Conservation (phyloP, 2,888 invertebrate genomes). For the Onchidella celtica region DNA sequence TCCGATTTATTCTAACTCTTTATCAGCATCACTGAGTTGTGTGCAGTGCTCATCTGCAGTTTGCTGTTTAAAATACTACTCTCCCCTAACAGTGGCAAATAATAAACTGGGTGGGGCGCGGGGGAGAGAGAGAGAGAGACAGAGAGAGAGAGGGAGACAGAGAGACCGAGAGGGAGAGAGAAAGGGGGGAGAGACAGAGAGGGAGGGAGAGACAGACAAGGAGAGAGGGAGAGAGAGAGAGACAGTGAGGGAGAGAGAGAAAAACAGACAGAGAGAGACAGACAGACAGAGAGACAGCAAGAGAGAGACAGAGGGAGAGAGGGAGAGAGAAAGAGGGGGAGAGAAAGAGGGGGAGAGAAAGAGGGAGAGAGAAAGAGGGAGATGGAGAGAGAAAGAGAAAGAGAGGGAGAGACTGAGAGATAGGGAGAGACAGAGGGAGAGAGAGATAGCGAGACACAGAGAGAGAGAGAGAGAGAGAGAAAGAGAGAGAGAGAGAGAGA, state of each 20-base stretch:
- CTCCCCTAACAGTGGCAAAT: not conserved
- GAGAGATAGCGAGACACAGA: too few relatives aligned
- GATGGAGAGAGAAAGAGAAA: too few relatives aligned
- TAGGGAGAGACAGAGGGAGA: too few relatives aligned
- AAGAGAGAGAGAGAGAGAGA: not conserved
- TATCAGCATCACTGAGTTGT: too few relatives aligned
- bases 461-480: not conserved
- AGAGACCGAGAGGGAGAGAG: not conserved
- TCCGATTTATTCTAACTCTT: too few relatives aligned
- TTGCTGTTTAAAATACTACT: too few relatives aligned
- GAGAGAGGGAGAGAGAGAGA: not conserved
- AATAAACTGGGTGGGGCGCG: not conserved
- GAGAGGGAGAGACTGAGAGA: too few relatives aligned
- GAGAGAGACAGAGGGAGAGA: too few relatives aligned
- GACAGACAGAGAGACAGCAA: too few relatives aligned
- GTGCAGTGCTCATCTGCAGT: too few relatives aligned
- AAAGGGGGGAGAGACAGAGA: not conserved
- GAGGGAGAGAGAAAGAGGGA: not conserved
- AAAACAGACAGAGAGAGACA: too few relatives aligned
- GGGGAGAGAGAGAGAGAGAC: not conserved
- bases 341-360: not conserved
- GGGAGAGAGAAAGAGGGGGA: not conserved
- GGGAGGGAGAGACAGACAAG: not conserved
- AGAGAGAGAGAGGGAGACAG: constrained; percentile 4
- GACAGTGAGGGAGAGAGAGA: not conserved